A percentile compares a stretch with the other conserved stretches of the same genome.
These are phyloP conservation scores for Cardinalis cardinalis DNA, from an alignment of 2,113 vertebrate genomes.

Conservation along the genomic window DNA sequence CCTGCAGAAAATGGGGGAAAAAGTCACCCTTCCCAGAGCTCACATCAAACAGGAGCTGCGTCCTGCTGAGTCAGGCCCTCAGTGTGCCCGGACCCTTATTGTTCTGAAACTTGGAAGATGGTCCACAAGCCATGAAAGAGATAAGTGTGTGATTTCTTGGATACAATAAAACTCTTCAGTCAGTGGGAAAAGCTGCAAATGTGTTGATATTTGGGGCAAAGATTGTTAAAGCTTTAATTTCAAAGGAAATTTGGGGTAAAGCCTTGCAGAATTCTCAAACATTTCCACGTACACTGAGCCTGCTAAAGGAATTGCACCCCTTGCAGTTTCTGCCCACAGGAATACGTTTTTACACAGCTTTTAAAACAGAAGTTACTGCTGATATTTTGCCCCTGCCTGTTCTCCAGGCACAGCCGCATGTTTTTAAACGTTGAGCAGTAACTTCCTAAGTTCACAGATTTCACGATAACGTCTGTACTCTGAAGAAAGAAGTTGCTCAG, in stretches of 20 bases:
- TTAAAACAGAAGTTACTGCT: not conserved
- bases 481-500: not conserved
- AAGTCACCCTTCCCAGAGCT: not conserved
- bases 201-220: not conserved
- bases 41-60: not conserved
- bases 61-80: slow-evolving; percentile 47
- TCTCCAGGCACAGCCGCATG: not conserved
- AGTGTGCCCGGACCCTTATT: not conserved
- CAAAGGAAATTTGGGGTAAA: not conserved
- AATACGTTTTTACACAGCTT: not conserved
- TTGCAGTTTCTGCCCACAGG: not conserved
- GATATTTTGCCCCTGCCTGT: not conserved
- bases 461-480: not conserved
- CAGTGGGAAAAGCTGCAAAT: not conserved
- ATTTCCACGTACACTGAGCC: not conserved
- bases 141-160: not conserved
- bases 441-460: not conserved
- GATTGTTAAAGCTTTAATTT: not conserved
- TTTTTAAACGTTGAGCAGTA: not conserved
- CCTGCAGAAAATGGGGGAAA: not conserved
- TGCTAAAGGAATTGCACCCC: not conserved
- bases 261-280: not conserved
- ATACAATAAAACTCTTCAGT: not conserved
- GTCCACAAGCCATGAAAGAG: not conserved
- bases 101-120: not conserved